Conservation (phyloP, 1,140 invertebrate genomes). For the Temnothorax nylanderi region DNA sequence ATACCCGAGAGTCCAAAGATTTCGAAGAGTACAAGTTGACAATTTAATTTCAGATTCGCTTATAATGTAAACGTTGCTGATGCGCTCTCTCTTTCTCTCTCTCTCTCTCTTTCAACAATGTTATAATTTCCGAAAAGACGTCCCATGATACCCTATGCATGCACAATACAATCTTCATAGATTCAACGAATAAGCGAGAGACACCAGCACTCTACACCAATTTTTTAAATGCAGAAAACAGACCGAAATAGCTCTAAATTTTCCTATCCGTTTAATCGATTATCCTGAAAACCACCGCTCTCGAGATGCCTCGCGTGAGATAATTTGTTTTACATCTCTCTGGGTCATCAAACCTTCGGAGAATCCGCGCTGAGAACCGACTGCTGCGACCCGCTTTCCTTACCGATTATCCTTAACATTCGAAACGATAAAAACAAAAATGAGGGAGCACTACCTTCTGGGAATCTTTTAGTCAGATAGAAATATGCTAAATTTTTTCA, state of each 20-base stretch:
- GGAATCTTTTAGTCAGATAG: background rate
- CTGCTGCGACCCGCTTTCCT: constrained; percentile 9
- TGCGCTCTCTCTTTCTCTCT: background rate
- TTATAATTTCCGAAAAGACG: background rate
- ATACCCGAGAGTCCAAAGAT: background rate
- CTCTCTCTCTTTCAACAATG: background rate
- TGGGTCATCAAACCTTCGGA: constrained; percentile 30
- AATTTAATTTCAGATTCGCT: constrained; percentile 5
- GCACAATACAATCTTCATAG: background rate
- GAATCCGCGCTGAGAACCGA: constrained; percentile 34
- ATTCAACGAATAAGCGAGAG: constrained; percentile 26
- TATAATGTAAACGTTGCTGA: background rate
- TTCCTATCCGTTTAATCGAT: constrained; percentile 56
- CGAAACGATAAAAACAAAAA: background rate
- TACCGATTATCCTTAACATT: background rate
- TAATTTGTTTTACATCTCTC: constrained; percentile 34
- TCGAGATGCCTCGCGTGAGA: constrained; percentile 53
- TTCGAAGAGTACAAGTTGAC: background rate
- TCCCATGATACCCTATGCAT: background rate
- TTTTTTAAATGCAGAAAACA: constrained; percentile 38
- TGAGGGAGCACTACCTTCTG: background rate
- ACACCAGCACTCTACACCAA: constrained; percentile 13
- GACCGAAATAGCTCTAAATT: constrained; percentile 24
- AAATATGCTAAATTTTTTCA: background rate
- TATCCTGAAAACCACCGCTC: constrained; percentile 14